Evolutionary conservation across 2,113 vertebrate species (phyloP).

Genomic region (Corythoichthys haematopterus): DNA sequence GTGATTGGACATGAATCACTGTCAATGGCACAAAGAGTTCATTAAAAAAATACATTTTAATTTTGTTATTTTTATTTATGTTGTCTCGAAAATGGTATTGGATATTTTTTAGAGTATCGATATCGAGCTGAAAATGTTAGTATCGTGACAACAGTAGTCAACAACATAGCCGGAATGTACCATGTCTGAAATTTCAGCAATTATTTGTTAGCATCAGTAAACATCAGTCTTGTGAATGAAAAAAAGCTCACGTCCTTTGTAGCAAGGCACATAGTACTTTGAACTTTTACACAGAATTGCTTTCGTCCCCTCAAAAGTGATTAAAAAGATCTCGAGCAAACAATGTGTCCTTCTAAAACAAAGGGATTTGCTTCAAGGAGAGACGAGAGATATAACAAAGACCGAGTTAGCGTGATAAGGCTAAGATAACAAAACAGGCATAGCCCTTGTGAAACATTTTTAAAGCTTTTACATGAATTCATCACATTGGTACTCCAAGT

Average conservation of each 20-base stretch:
- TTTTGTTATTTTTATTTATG: too few relatives aligned
- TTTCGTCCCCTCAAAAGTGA: not conserved
- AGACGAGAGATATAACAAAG: constrained; percentile 2
- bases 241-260: not conserved
- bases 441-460: constrained; percentile 5
- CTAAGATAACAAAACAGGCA: constrained; percentile 4
- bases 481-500: not conserved
- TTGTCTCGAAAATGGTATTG: too few relatives aligned
- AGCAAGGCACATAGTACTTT: not conserved
- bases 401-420: not conserved
- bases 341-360: constrained; percentile 1
- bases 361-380: not conserved
- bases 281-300: not conserved
- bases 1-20: too few relatives aligned
- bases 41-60: too few relatives aligned
- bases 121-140: too few relatives aligned
- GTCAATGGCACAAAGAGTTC: too few relatives aligned
- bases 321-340: not conserved
- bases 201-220: not conserved
- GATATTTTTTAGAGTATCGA: too few relatives aligned
- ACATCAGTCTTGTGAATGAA: not conserved
- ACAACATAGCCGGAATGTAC: too few relatives aligned
- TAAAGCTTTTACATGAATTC: constrained; percentile 6
- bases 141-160: too few relatives aligned
- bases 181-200: not conserved